phyloP scores from a whole-genome alignment of 1,140 invertebrate genomes.

The Zaprionus inermis region DNA sequence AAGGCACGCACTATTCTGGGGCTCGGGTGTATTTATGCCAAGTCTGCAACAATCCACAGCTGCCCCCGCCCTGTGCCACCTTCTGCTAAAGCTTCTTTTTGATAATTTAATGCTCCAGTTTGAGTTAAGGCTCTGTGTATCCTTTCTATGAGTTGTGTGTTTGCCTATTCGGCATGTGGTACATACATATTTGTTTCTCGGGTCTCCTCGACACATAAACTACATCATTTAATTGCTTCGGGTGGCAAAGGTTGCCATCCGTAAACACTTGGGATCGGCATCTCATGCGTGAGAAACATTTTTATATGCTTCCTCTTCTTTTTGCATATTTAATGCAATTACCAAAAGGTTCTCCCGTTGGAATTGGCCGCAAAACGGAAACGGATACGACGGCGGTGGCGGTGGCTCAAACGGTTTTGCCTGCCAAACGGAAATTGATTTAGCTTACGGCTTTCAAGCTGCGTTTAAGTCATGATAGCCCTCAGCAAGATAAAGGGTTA shows the following conservation, averaged over 20 bases:
- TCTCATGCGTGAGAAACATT: constrained; percentile 37
- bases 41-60: constrained; percentile 57
- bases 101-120: constrained; percentile 79
- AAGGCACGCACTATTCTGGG: constrained; percentile 75
- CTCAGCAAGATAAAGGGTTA: constrained; percentile 24
- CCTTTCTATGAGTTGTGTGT: constrained; percentile 58
- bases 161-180: constrained; percentile 1
- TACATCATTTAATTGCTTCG: constrained; percentile 74
- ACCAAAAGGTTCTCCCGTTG: constrained; percentile 72
- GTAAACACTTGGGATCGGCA: constrained; percentile 33
- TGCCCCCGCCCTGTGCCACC: constrained; percentile 28
- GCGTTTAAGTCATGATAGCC: constrained; percentile 36
- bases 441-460: constrained; percentile 54
- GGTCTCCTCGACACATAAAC: constrained; percentile 63
- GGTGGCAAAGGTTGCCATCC: constrained; percentile 40
- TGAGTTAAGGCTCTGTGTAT: constrained; percentile 66
- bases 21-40: constrained; percentile 61
- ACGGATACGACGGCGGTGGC: background rate
- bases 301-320: constrained; percentile 14
- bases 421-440: constrained; percentile 61
- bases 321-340: constrained; percentile 82
- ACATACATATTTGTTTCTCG: constrained; percentile 18
- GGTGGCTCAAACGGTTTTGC: background rate
- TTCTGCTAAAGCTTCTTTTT: constrained; percentile 45
- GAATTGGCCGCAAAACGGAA: constrained; percentile 43